Evolutionary conservation across 2,113 vertebrate genomes (phyloP), one percentile per base, ranked within the genome.

Genomic region (Ctenomys sociabilis): DNA sequence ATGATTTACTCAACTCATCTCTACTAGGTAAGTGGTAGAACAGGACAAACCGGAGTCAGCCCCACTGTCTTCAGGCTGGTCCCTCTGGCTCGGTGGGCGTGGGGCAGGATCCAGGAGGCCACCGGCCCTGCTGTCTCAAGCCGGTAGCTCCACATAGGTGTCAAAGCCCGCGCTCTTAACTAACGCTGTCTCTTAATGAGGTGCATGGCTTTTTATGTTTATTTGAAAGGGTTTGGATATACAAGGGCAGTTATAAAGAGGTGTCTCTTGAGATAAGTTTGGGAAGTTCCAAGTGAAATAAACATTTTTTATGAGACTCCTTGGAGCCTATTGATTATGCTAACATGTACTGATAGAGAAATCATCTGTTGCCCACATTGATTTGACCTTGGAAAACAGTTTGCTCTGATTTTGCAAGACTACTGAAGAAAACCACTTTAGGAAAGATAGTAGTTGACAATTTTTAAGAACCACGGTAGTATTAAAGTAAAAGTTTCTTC

Each of bases 231-330:
- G 16, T 26, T 57, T 13, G 12, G 5, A 66, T 61, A 73, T 13
- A 85, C 10, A 89, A 61, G 85, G 4, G 4, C 7, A 84, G 78
- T 70, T 92, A 94, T 84, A 0, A 66, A 88, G 52, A 75, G 45
- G n/a, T 75, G 6, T 84, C 68, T 45, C 37, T 85, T 94, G 84
- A 90, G 83, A 64, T 87, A 72, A 82, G 7, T 84, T 85, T 90
- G 57, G n/a, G 6, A 13, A 85, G 70, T 92, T 14, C 4, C 54
- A 88, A 85, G 32, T 92, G 19, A 92, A 81, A 35, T 28, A 86
- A 94, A 83, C 3, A 83, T 45, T 22, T 88, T 88, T 72, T 80
- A 45, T 9, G 57, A 26, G 19, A 63, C 32, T 87, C 73, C 26
- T 49, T 52, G 82, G 94, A 88, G 11, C 9, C 37, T 83, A 26